Evolutionary conservation across 2,888 invertebrate species (phyloP).

Genomic region (Drosophila merina): DNA sequence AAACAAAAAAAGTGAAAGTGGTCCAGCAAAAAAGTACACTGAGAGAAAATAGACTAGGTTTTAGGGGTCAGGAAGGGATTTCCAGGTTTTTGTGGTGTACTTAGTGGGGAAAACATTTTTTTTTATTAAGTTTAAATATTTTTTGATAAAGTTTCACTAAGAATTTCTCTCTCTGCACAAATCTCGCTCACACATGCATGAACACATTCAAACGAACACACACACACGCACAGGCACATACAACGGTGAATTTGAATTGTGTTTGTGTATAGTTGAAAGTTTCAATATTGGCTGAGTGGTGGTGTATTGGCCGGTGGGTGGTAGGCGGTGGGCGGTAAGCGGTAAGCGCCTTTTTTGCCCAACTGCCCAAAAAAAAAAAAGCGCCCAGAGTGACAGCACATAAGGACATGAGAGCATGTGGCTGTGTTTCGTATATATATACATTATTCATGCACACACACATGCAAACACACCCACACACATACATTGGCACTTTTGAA

Average conservation of each 20-base stretch:
- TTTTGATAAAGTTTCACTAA: neutral
- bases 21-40: slow-evolving; percentile 25
- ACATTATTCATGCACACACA: slow-evolving; percentile 64
- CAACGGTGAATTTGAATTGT: slow-evolving; percentile 37
- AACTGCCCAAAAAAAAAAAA: slow-evolving; percentile 60
- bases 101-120: neutral
- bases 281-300: slow-evolving; percentile 64
- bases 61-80: no score
- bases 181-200: slow-evolving; percentile 9
- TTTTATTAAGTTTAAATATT: neutral
- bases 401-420: slow-evolving; percentile 40
- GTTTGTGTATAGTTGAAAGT: slow-evolving; percentile 69
- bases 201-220: slow-evolving; percentile 12
- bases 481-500: slow-evolving; percentile 64
- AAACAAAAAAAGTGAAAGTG: slow-evolving; percentile 64
- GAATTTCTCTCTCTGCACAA: slow-evolving; percentile 14
- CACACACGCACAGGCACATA: neutral
- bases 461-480: slow-evolving; percentile 49
- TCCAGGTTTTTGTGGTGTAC: neutral
- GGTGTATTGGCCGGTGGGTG: slow-evolving; percentile 13
- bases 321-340: slow-evolving; percentile 21
- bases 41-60: neutral
- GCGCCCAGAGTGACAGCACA: slow-evolving; percentile 61
- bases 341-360: slow-evolving; percentile 45
- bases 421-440: slow-evolving; percentile 40